Conservation (phyloP, 1,140 invertebrate species). For the Tetranychus urticae region DNA sequence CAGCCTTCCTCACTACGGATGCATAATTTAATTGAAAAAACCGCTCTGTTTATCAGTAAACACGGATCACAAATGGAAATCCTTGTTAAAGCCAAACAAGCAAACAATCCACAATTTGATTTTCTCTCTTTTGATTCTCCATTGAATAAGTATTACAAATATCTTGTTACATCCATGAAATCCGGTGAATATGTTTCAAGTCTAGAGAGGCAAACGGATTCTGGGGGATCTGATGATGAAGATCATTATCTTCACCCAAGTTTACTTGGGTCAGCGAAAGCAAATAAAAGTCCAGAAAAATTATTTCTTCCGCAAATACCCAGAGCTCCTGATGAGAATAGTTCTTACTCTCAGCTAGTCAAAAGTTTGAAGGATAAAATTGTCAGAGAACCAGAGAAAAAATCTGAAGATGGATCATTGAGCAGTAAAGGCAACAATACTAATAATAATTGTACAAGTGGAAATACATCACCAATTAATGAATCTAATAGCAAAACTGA, state of each 20-base stretch:
- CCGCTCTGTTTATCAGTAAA: constrained; percentile 68
- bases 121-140: constrained; percentile 65
- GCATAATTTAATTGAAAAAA: constrained; percentile 87
- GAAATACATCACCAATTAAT: background rate
- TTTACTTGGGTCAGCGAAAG: constrained; percentile 22
- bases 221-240: constrained; percentile 25
- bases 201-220: constrained; percentile 5
- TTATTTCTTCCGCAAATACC: background rate
- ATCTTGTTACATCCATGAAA: constrained; percentile 53
- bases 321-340: constrained; percentile 3
- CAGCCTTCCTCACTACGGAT: constrained; percentile 35
- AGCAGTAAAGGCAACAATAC: background rate
- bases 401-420: background rate
- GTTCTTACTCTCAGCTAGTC: constrained; percentile 14
- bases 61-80: constrained; percentile 97
- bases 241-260: constrained; percentile 54
- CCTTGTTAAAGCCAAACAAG: constrained; percentile 84
- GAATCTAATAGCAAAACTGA: background rate
- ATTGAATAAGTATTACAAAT: constrained; percentile 72
- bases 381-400: background rate
- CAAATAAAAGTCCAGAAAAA: background rate
- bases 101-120: constrained; percentile 71
- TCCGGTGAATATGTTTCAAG: constrained; percentile 38
- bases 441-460: background rate
- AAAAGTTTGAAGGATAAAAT: constrained; percentile 13